phyloP scores from a whole-genome alignment of 2,888 invertebrate genomes.

The Macropis europaea region DNA sequence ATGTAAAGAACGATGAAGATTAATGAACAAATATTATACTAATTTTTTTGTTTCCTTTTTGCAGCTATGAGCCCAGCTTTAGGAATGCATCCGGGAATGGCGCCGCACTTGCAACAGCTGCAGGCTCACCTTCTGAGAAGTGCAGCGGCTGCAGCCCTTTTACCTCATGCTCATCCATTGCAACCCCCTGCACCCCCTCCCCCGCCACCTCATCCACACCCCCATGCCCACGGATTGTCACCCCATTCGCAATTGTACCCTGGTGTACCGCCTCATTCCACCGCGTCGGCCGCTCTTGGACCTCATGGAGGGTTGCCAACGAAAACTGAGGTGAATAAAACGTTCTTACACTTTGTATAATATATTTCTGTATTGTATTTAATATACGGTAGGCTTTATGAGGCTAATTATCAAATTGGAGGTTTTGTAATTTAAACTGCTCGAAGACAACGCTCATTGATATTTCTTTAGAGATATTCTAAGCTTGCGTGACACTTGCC shows the following conservation, averaged over 20 bases:
- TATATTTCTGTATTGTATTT: too few species aligned
- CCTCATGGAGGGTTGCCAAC: slow-evolving; percentile 71
- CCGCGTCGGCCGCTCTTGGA: slow-evolving; percentile 68
- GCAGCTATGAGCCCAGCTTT: slow-evolving; percentile 93
- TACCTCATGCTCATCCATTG: slow-evolving; percentile 81
- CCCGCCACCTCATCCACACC: slow-evolving; percentile 72
- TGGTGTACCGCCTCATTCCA: slow-evolving; percentile 74
- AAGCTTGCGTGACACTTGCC: too few species aligned
- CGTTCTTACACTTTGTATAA: too few species aligned
- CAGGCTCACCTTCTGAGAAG: slow-evolving; percentile 90
- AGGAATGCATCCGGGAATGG: slow-evolving; percentile 83
- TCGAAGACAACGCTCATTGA: too few species aligned
- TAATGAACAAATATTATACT: too few species aligned
- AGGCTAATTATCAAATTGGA: too few species aligned
- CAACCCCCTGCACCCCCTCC: slow-evolving; percentile 73
- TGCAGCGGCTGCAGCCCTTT: slow-evolving; percentile 81
- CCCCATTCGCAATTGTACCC: slow-evolving; percentile 76
- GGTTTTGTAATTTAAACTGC: too few species aligned
- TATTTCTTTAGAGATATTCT: too few species aligned
- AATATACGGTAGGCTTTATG: too few species aligned
- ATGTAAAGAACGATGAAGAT: too few species aligned
- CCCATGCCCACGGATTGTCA: slow-evolving; percentile 69
- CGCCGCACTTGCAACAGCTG: slow-evolving; percentile 86
- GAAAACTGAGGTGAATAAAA: slow-evolving; percentile 72
- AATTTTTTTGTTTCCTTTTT: slow-evolving; percentile 8